These are phyloP conservation scores for Semaprochilodus insignis DNA, from an alignment of 2,797 vertebrate species.

Conservation along the genomic window DNA sequence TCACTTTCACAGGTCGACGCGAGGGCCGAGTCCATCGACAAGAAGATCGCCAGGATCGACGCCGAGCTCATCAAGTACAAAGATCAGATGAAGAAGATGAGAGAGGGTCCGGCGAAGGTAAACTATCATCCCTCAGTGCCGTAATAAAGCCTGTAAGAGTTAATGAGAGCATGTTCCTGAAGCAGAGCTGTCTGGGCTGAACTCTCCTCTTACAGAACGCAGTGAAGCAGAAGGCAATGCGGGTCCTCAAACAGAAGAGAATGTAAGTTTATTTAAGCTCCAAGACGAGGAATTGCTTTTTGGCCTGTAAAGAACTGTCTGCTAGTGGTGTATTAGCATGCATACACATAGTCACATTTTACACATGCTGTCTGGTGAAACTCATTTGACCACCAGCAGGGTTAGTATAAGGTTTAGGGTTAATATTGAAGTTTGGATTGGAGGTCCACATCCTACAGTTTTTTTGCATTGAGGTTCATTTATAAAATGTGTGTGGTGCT, in stretches of 20 bases:
- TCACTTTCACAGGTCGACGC: constrained; percentile 86
- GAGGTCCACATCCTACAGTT: no score
- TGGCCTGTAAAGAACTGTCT: background rate
- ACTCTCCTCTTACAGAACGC: constrained; percentile 85
- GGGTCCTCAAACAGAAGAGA: constrained; percentile 97
- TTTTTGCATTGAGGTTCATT: no score
- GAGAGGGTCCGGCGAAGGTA: constrained; percentile 97
- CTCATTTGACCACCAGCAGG: no score
- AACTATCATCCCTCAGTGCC: constrained; percentile 5
- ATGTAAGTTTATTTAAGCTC: constrained; percentile 85
- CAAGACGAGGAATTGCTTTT: background rate
- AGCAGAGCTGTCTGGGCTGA: background rate
- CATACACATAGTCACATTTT: no score
- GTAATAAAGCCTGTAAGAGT: no score
- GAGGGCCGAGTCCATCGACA: constrained; percentile 94
- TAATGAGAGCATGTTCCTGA: no score
- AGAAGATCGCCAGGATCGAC: constrained; percentile 93
- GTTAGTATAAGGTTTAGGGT: no score
- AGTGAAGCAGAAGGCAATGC: constrained; percentile 97
- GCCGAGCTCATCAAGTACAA: constrained; percentile 95
- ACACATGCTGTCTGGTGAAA: no score
- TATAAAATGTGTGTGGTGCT: no score
- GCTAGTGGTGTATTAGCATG: background rate
- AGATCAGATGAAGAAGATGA: constrained; percentile 99
- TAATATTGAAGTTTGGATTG: no score